Base-by-base conservation (phyloP, 2,888 invertebrate species). In the Stenoptilia bipunctidactyla region DNA sequence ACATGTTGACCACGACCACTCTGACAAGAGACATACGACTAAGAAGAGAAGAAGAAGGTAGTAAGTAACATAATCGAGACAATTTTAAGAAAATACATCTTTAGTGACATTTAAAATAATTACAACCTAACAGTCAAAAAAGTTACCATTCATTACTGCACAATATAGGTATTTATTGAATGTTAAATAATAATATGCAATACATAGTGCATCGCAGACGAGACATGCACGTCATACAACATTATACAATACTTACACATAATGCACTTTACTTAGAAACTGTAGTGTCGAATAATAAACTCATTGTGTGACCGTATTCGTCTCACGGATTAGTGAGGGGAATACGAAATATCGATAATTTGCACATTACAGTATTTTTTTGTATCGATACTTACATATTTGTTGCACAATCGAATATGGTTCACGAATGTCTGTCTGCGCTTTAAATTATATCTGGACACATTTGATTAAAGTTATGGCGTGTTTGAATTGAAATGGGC, bases 261-360 rank as follows among this genome's bases (percentile, higher is more conserved):
- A 8, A 34, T 75, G 76, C 77, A 76, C 58, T 82, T 83, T 80
- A 80, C 80, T 77, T 74, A 82, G 82, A 80, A 80, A 66, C 65
- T 56, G 70, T 67, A 76, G 77, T 71, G 80, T 61, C 77, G 80
- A 82, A 80, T 80, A 83, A 82, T 67, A 80, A 80, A 72, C 77
- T 79, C 80, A 82, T 80, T 82, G 83, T 82, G 74, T 66, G 69
- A 63, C 79, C 79, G 67, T 74, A 80, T 74, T 73, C 62, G 82
- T 68, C 68, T 58, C 60, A 58, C 44, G 72, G 79, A 79, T 80
- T 82, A 80, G 79, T 77, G 82, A 79, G 64, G 74, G 61, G 80
- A 82, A 80, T 79, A 71, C 66, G 47, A 66, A 74, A 73, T 66
- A 55, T 77, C 76, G 75, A 76, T 65, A 61, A 63, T 66, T 66